These are phyloP conservation scores for Acanthosepion lycidas DNA, from an alignment of 2,888 invertebrate species.

Conservation along the genomic window DNA sequence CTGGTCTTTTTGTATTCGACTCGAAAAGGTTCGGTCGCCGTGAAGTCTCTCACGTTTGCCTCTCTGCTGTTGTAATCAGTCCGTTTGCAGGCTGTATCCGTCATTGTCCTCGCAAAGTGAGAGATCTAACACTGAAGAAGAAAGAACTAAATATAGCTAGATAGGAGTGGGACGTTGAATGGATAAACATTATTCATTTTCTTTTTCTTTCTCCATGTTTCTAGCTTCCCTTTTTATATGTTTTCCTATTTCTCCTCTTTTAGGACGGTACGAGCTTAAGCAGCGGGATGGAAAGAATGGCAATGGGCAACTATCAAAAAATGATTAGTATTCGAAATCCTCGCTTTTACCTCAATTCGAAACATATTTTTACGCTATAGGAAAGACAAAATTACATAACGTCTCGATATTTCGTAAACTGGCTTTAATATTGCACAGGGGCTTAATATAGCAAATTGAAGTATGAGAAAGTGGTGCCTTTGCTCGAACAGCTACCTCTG, in stretches of 20 bases:
- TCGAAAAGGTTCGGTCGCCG: neutral
- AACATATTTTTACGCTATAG: too few relatives aligned
- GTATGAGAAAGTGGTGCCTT: too few relatives aligned
- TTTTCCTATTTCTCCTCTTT: neutral
- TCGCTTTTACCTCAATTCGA: too few relatives aligned
- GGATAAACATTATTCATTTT: too few relatives aligned
- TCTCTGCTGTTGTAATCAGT: neutral
- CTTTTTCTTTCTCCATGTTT: neutral
- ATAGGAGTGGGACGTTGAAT: neutral
- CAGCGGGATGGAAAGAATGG: neutral
- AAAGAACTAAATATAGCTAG: slow-evolving; percentile 4
- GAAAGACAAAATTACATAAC: too few relatives aligned
- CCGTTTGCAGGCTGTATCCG: neutral
- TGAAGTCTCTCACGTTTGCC: neutral
- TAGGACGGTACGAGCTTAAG: neutral
- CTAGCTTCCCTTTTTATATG: neutral
- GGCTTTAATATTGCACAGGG: too few relatives aligned
- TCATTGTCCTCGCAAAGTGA: neutral
- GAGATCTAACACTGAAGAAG: neutral
- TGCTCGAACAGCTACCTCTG: too few relatives aligned
- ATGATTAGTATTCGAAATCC: too few relatives aligned
- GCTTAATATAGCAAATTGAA: too few relatives aligned
- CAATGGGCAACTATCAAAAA: too few relatives aligned
- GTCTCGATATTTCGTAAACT: too few relatives aligned
- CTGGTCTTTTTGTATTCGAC: slow-evolving; percentile 13